Conservation (phyloP, 2,113 vertebrate genomes). For the Calidris pygmaea region DNA sequence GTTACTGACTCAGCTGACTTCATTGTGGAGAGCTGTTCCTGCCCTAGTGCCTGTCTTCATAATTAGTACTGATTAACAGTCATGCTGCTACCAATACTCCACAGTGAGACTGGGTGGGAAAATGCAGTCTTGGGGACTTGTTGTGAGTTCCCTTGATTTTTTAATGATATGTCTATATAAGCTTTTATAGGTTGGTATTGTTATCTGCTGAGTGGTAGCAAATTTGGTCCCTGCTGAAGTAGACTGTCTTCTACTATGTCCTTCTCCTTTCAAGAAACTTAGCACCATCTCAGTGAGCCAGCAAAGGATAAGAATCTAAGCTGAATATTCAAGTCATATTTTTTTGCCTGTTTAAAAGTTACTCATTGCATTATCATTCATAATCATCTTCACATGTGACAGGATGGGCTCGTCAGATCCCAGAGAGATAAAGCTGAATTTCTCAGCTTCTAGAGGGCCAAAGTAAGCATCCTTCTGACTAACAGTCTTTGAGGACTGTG, state of each 20-base stretch:
- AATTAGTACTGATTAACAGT: not conserved
- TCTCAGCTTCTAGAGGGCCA: slow-evolving; percentile 36
- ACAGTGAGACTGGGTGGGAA: not conserved
- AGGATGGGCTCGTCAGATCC: not conserved
- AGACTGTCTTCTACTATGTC: not conserved
- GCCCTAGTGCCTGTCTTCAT: not conserved
- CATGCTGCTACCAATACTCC: not conserved
- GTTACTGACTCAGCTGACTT: not conserved
- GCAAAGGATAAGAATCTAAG: not conserved
- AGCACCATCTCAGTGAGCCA: not conserved
- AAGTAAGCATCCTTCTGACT: slow-evolving; percentile 46
- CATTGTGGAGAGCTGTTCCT: not conserved
- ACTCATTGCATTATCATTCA: slow-evolving; percentile 14
- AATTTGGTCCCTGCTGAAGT: not conserved
- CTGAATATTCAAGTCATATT: not conserved
- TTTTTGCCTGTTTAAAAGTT: not conserved
- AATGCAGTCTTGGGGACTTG: not conserved
- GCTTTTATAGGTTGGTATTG: not conserved
- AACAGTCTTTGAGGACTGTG: not conserved
- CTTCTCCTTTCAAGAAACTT: not conserved
- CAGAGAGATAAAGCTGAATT: slow-evolving; percentile 25
- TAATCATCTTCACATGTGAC: slow-evolving; percentile 21
- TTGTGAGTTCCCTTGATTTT: not conserved
- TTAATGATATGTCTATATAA: not conserved
- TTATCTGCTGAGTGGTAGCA: not conserved